phyloP scores from a whole-genome alignment of 2,113 vertebrate species.

The Gallinago media region DNA sequence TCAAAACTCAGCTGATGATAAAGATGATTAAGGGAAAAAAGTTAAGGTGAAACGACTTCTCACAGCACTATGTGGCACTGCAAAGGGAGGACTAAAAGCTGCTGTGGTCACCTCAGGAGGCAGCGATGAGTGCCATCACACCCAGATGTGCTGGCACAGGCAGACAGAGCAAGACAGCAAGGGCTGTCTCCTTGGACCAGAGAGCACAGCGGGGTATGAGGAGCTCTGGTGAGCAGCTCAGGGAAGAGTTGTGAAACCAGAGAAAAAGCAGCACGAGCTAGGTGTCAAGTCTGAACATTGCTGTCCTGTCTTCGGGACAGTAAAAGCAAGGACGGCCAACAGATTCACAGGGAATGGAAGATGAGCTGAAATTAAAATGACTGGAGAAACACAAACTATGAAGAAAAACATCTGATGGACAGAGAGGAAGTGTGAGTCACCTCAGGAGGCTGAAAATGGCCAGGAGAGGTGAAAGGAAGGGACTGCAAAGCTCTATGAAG shows the following conservation, averaged over 20 bases:
- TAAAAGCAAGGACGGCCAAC: neutral
- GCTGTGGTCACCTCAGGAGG: neutral
- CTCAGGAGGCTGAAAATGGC: neutral
- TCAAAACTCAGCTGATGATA: neutral
- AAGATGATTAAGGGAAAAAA: neutral
- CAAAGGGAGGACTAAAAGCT: neutral
- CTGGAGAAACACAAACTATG: neutral
- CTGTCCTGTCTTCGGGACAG: neutral
- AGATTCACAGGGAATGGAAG: neutral
- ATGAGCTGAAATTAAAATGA: neutral
- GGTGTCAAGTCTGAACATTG: accelerated
- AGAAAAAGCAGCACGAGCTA: neutral
- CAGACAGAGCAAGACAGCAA: neutral
- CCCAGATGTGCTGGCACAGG: neutral
- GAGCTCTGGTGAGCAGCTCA: neutral
- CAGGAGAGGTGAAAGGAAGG: neutral
- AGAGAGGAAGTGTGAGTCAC: neutral
- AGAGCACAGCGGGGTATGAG: neutral
- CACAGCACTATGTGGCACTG: neutral
- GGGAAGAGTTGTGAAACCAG: neutral
- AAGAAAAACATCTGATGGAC: neutral
- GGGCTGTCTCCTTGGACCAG: neutral
- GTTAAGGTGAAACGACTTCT: neutral
- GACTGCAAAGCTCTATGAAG: neutral
- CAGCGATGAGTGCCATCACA: neutral